Evolutionary conservation across 92 coral and sea anemone species (phyloP).

Genomic region (Parazoanthus atlanticus): DNA sequence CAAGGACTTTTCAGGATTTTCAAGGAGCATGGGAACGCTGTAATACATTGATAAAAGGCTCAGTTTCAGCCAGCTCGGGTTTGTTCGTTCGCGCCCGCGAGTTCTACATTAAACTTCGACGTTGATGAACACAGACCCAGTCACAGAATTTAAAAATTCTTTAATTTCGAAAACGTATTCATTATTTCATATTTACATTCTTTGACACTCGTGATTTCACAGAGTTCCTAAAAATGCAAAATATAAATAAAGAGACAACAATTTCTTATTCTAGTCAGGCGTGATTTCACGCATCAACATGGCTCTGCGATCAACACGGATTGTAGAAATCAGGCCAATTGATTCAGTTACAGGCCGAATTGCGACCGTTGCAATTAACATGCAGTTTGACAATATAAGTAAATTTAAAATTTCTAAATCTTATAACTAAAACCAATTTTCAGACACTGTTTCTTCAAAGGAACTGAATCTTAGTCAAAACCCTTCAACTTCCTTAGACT

Average conservation of each 20-base stretch:
- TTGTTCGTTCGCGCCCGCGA: too few species aligned
- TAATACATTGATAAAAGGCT: too few species aligned
- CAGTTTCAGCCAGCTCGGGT: too few species aligned
- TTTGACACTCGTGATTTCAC: background rate
- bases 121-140: too few species aligned
- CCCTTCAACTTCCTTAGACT: too few species aligned
- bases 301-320: background rate
- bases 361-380: background rate
- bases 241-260: background rate
- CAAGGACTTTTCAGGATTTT: too few species aligned
- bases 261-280: background rate
- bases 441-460: background rate
- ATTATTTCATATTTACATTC: background rate
- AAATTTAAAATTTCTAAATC: conserved; percentile 16
- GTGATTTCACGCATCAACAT: background rate
- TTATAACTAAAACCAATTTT: background rate
- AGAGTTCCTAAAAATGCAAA: conserved; percentile 15
- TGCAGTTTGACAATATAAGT: background rate
- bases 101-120: too few species aligned
- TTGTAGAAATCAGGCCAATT: background rate
- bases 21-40: too few species aligned
- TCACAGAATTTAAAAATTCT: background rate
- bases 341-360: background rate
- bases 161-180: background rate
- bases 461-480: background rate